A percentile compares a stretch with the other conserved stretches of the same genome.
phyloP scores from a whole-genome alignment of 2,113 vertebrate species.

The Elephantulus edwardii region DNA sequence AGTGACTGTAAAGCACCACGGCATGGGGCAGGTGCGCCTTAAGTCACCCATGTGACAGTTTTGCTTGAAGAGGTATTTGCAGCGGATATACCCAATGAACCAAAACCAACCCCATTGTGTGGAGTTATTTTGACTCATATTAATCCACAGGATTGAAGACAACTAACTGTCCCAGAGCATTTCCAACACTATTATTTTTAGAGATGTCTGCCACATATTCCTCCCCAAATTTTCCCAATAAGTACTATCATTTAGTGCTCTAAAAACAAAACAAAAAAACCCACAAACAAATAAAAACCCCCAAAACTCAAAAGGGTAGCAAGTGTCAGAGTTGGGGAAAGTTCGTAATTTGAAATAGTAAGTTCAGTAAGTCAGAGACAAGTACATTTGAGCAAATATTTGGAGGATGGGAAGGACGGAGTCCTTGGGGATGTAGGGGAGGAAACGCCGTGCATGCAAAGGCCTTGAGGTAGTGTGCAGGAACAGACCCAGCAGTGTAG shows the following conservation, averaged over 20 bases:
- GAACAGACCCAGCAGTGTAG: neutral
- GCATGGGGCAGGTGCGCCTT: neutral
- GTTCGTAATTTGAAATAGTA: neutral
- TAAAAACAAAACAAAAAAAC: too few species aligned
- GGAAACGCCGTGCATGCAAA: neutral
- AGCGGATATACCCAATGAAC: neutral
- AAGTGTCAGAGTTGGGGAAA: neutral
- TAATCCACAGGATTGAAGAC: neutral
- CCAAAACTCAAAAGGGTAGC: neutral
- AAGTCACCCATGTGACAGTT: neutral
- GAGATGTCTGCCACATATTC: neutral
- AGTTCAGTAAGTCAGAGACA: neutral
- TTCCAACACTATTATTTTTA: neutral
- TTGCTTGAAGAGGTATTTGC: neutral
- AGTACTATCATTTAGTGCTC: neutral
- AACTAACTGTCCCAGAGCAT: neutral
- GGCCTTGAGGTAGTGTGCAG: neutral
- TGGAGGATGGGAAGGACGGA: neutral
- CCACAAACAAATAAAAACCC: too few species aligned
- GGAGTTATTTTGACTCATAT: neutral
- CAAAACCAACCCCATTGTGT: neutral
- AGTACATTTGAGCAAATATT: neutral
- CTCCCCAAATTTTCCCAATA: neutral
- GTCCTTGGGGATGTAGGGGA: neutral
- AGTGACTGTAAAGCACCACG: neutral